These are phyloP conservation scores for Onthophagus sagittarius DNA, from an alignment of 2,888 invertebrate species.

Conservation along the genomic window DNA sequence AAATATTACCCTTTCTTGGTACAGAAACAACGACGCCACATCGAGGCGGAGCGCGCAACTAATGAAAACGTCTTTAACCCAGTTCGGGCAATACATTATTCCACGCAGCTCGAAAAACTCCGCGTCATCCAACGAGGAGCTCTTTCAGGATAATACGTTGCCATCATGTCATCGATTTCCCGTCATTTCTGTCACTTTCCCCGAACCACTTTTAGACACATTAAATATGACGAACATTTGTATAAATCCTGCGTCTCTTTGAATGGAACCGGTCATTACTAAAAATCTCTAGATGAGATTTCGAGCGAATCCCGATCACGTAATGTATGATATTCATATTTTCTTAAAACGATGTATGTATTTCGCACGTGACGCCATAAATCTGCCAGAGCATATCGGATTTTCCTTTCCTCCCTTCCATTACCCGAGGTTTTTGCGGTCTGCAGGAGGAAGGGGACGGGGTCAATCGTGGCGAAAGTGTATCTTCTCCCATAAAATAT, in stretches of 20 bases:
- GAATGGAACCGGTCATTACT: background rate
- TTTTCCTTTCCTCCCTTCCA: conserved; percentile 2
- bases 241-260: conserved; percentile 20
- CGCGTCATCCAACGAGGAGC: background rate
- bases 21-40: background rate
- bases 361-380: conserved; percentile 22
- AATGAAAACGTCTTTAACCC: conserved; percentile 10
- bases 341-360: conserved; percentile 20
- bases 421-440: background rate
- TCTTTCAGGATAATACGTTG: conserved; percentile 1
- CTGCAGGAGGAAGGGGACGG: background rate
- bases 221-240: conserved; percentile 24
- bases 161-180: conserved; percentile 20
- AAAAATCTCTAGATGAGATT: background rate
- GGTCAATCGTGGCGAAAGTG: conserved; percentile 22
- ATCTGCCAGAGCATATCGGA: conserved; percentile 13
- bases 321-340: conserved; percentile 24
- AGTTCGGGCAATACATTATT: conserved; percentile 4
- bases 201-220: conserved; percentile 3
- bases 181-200: conserved; percentile 12
- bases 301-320: conserved; percentile 13
- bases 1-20: background rate
- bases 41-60: background rate
- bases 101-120: background rate
- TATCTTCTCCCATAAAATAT: conserved; percentile 20